Base-by-base conservation (phyloP, 2,888 invertebrate species). In the Argyresthia goedartella region DNA sequence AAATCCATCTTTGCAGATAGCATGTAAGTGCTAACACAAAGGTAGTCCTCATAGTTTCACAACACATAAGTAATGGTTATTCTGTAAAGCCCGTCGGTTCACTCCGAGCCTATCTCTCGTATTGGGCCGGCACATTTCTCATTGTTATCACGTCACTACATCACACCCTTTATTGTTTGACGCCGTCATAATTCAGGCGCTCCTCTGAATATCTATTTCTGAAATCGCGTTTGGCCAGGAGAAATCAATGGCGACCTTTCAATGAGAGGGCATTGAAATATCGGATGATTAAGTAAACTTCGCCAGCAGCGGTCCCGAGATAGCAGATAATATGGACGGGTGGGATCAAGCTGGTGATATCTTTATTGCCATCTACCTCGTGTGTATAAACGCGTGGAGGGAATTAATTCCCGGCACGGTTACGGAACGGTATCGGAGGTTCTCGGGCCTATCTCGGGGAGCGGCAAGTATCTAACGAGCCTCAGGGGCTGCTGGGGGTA, bases 321-420 rank as follows among this genome's bases (percentile, higher is more conserved):
- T 44, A 34, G 49, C 9, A 44, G 58, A 64, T 61, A 65, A 64
- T 66, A 63, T 59, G 62, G 55, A 58, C 65, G 60, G 65, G 64
- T 66, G 62, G 63, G 64, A 64, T 44, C 44, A 60, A 59, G 60
- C 60, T 58, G 54, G 56, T 56, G 59, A 62, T 80, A 84, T 82
- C 82, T 81, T 80, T 75, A 80, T 74, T 75, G 69, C 75, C 62
- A 85, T 85, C 81, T 75, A 70, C 68, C 74, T 72, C 73, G 73
- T 13, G 44, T 51, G 53, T 67, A 74, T 76, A 76, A 78, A 74
- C 66, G 72, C 69, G 66, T 69, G 67, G 66, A 69, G 72, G 65
- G 73, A 81, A 81, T 82, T 81, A 81, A 82, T 82, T 82, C 81
- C 76, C 75, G 69, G 73, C 78, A 79, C 77, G 81, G 66, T 72